Conservation (phyloP, 1,140 invertebrate species). For the Euglossa dilemma region DNA sequence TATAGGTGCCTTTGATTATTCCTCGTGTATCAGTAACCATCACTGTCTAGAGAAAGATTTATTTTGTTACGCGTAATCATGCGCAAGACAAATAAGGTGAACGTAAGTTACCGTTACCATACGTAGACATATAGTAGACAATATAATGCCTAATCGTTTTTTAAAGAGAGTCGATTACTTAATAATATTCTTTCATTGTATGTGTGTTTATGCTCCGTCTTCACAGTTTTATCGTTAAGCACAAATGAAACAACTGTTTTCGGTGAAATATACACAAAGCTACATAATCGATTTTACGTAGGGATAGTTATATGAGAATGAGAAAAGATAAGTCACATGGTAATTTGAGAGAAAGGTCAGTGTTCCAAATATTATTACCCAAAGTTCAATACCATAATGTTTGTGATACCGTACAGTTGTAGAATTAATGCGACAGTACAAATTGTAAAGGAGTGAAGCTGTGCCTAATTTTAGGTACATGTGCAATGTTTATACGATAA, state of each 20-base stretch:
- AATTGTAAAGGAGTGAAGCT: constrained; percentile 58
- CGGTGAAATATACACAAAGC: not conserved
- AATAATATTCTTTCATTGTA: constrained; percentile 6
- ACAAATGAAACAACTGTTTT: constrained; percentile 18
- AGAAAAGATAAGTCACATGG: constrained; percentile 3
- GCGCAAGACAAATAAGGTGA: not conserved
- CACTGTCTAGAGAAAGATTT: not conserved
- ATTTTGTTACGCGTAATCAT: not conserved
- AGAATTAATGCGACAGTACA: constrained; percentile 65
- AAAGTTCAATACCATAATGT: constrained; percentile 51
- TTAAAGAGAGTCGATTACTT: not conserved
- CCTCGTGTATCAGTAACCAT: not conserved
- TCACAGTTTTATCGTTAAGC: not conserved
- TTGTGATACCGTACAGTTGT: constrained; percentile 43
- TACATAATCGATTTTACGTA: not conserved
- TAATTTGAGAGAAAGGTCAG: constrained; percentile 40
- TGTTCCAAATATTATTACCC: constrained; percentile 62
- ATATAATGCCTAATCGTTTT: not conserved
- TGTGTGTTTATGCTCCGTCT: not conserved
- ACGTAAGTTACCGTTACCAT: constrained; percentile 33
- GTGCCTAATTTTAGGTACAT: constrained; percentile 40
- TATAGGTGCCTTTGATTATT: constrained; percentile 56
- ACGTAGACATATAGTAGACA: not conserved
- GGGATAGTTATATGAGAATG: not conserved
- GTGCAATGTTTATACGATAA: constrained; percentile 25